These are phyloP conservation scores for Tupaia tana DNA, from an alignment of 2,113 vertebrate species.

Conservation along the genomic window DNA sequence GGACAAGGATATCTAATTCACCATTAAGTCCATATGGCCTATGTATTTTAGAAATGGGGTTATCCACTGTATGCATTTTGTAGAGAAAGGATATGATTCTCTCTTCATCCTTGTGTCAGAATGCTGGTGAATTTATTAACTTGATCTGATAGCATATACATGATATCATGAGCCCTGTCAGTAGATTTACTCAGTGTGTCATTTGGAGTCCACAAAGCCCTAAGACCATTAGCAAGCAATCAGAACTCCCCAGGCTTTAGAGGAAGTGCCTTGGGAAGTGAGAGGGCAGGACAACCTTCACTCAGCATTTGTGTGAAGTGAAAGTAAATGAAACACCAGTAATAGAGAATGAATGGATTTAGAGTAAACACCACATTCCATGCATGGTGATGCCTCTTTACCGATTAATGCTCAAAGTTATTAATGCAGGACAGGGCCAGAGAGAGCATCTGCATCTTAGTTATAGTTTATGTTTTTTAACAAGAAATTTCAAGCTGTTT, in stretches of 20 bases:
- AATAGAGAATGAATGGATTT: slow-evolving; percentile 46
- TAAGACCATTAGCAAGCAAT: not conserved
- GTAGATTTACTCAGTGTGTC: not conserved
- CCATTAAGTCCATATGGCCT: not conserved
- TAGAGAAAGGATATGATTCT: not conserved
- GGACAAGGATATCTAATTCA: slow-evolving; percentile 12
- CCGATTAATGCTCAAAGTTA: slow-evolving; percentile 50
- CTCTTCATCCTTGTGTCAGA: not conserved
- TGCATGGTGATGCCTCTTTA: not conserved
- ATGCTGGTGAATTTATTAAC: not conserved
- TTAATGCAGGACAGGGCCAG: not conserved
- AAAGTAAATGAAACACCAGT: slow-evolving; percentile 55
- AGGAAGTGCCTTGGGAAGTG: not conserved
- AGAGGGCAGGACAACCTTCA: not conserved
- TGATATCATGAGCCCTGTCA: not conserved
- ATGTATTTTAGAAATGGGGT: slow-evolving; percentile 9
- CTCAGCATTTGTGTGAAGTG: not conserved
- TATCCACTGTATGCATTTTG: not conserved
- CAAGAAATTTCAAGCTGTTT: not conserved
- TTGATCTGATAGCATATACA: not conserved
- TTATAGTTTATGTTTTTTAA: not conserved
- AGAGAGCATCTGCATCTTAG: not conserved
- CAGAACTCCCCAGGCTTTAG: not conserved
- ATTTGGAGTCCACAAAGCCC: not conserved
- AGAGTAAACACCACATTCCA: not conserved